phyloP scores from a whole-genome alignment of 2,797 vertebrate species.

The Bradypus variegatus region DNA sequence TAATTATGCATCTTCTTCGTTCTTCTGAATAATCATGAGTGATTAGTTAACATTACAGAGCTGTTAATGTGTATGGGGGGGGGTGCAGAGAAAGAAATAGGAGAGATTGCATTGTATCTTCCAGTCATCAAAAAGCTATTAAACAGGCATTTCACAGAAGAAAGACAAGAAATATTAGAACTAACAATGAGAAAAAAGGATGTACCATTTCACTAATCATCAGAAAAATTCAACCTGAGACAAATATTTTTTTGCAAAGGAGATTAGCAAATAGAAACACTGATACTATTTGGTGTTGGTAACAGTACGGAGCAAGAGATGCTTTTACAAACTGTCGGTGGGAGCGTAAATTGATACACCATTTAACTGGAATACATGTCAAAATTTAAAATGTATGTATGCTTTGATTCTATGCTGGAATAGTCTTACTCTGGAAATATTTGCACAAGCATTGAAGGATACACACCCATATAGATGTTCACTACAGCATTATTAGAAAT shows the following conservation, averaged over 20 bases:
- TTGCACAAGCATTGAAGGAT: not conserved
- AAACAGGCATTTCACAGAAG: not conserved
- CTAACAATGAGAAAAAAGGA: not conserved
- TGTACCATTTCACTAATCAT: not conserved
- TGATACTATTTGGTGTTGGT: not conserved
- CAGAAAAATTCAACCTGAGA: not conserved
- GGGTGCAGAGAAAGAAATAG: not conserved
- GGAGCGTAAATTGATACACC: not conserved
- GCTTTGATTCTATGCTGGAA: not conserved
- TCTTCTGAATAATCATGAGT: slow-evolving; percentile 4
- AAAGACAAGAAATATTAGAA: not conserved
- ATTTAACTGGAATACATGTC: not conserved
- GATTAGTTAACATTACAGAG: not conserved
- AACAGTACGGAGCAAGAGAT: not conserved
- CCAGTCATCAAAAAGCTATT: slow-evolving; percentile 13
- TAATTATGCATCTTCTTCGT: not conserved
- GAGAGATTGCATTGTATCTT: not conserved
- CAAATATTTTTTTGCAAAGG: not conserved
- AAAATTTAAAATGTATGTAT: not conserved
- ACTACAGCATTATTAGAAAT: not conserved
- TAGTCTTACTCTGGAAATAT: slow-evolving; percentile 9
- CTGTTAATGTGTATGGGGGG: not conserved
- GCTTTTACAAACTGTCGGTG: not conserved
- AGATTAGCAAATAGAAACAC: not conserved
- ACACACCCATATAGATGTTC: not conserved